Base-by-base conservation (phyloP, 2,797 vertebrate species). In the Acanthurus lineatus region DNA sequence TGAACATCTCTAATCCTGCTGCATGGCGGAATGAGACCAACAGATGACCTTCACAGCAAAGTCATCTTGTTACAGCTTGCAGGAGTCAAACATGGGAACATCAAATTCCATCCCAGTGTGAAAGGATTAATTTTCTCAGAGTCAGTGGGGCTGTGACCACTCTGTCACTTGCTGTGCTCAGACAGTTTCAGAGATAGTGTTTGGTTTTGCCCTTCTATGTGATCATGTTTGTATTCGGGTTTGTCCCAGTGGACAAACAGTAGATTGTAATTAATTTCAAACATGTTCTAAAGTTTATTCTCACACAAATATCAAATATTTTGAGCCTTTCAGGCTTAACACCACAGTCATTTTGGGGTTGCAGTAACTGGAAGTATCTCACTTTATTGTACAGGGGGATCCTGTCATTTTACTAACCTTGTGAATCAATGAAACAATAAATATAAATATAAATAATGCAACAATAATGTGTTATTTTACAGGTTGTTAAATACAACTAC, bases 11-110 rank as follows among this genome's bases (percentile, higher is more conserved):
- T 54, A 25, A 79, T 63, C 66, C 22, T 22, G 40, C 65, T 58
- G 63, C 44, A 22, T 3, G 17, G 52, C 3, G 11, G 16, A 61
- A 58, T 42, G 67, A 74, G 42, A 45, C 5, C 14, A 51, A 68
- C 57, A 42, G 53, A 68, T 73, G 59, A 84, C 76, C 79, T 84
- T 48, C 14, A 52, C 66, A 85, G 76, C 59, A 82, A 79, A 85
- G 70, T 56, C 75, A 82, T 79, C 49, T 66, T 58, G 52, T 40
- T 62, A 66, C 60, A 25, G 61, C 63, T 71, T 45, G 28, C 35
- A 80, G 69, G 70, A 77, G 84, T 83, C 77, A 73, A 79, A 77
- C 58, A 64, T 20, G 22, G 49, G 38, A 81, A 73, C 60, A 82
- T 80, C 69, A 70, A 35, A 57, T 76, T 84, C 59, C 54, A 49